phyloP scores from a whole-genome alignment of 2,797 vertebrate species.

The Muraenolepis orangiensis region DNA sequence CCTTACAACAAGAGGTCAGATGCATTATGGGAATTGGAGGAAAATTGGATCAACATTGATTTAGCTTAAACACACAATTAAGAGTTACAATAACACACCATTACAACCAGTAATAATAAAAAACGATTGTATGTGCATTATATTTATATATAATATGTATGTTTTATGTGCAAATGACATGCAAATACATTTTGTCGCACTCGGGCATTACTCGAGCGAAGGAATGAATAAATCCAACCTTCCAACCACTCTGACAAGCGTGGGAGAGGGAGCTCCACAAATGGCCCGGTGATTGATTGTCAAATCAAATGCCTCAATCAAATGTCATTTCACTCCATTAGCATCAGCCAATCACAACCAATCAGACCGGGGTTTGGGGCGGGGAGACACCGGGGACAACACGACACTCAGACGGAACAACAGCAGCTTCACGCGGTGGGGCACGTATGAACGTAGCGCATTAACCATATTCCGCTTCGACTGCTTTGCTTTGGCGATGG shows the following conservation, averaged over 20 bases:
- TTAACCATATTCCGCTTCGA: not conserved
- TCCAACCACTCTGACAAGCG: not conserved
- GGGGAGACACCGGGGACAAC: conserved; percentile 24
- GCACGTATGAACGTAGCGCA: not conserved
- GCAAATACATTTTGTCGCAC: not conserved
- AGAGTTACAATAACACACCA: not conserved
- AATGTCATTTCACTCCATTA: conserved; percentile 54
- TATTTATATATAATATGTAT: not conserved
- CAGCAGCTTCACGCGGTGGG: not conserved
- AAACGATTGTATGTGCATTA: not conserved
- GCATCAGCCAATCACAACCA: conserved; percentile 43
- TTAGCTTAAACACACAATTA: conserved; percentile 1
- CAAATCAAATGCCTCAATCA: conserved; percentile 57
- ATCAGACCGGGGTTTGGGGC: conserved; percentile 44
- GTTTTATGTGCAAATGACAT: not conserved
- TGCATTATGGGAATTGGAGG: not conserved
- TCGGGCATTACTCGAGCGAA: not conserved
- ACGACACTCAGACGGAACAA: conserved; percentile 9
- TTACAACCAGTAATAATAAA: not conserved
- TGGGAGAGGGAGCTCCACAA: conserved; percentile 27
- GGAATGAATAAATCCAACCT: not conserved
- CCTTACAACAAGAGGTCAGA: conserved; percentile 20
- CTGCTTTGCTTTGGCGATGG: not conserved
- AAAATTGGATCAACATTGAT: not conserved
- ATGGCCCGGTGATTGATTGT: conserved; percentile 53